phyloP scores from a whole-genome alignment of 2,888 invertebrate genomes.

The Hoplodrina ambigua region DNA sequence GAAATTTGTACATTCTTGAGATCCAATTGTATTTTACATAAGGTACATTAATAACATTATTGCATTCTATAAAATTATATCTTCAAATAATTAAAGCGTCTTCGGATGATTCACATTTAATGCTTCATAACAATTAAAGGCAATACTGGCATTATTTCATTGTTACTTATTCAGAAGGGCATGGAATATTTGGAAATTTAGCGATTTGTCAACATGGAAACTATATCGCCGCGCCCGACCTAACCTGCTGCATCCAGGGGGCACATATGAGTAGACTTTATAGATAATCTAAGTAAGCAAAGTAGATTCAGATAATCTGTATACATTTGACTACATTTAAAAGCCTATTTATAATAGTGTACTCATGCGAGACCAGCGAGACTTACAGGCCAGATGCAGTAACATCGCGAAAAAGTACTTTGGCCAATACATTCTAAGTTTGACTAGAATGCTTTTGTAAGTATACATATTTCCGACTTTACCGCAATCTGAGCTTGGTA shows the following conservation, averaged over 20 bases:
- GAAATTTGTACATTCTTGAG: conserved; percentile 81
- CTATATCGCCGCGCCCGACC: conserved; percentile 37
- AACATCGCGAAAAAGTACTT: conserved; percentile 53
- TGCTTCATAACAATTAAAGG: conserved; percentile 73
- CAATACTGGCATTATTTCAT: conserved; percentile 76
- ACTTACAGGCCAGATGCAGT: conserved; percentile 46
- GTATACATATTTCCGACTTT: conserved; percentile 45
- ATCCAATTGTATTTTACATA: conserved; percentile 76
- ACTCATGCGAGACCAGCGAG: conserved; percentile 52
- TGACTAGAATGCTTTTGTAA: conserved; percentile 54
- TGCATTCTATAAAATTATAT: conserved; percentile 73
- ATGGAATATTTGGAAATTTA: conserved; percentile 49
- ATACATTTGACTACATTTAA: conserved; percentile 48
- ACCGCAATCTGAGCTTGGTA: conserved; percentile 56
- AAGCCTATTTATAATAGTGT: conserved; percentile 52
- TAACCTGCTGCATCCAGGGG: conserved; percentile 37
- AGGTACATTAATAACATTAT: conserved; percentile 59
- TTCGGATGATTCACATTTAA: conserved; percentile 66
- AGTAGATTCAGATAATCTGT: conserved; percentile 32
- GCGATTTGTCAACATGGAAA: conserved; percentile 53
- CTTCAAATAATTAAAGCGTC: conserved; percentile 63
- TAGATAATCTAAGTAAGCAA: conserved; percentile 39
- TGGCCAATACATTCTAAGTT: conserved; percentile 55
- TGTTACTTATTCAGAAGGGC: conserved; percentile 35
- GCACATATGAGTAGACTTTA: conserved; percentile 49